Conservation (phyloP, 2,113 vertebrate species). For the Periophthalmodon schlosseri region DNA sequence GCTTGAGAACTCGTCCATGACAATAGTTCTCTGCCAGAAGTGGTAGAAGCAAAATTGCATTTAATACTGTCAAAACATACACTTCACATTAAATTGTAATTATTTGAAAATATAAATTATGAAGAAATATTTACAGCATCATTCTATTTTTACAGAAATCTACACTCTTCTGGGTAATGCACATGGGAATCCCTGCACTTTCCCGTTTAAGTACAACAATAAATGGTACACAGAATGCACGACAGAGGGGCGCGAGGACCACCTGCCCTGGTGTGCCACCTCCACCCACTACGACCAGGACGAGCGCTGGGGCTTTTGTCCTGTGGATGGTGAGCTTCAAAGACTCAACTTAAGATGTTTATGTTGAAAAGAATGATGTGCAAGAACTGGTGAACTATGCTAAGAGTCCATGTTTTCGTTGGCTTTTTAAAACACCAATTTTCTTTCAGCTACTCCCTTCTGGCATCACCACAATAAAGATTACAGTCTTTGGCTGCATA, state of each 20-base stretch:
- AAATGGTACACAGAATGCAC: slow-evolving; percentile 90
- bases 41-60: too few species aligned
- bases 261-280: slow-evolving; percentile 87
- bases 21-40: too few species aligned
- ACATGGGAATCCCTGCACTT: slow-evolving; percentile 84
- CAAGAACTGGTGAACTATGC: background rate
- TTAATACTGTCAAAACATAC: too few species aligned
- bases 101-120: background rate
- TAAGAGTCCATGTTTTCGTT: background rate
- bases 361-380: background rate
- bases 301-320: slow-evolving; percentile 92
- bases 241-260: slow-evolving; percentile 83
- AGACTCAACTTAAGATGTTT: background rate
- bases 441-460: slow-evolving; percentile 1
- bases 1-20: too few species aligned
- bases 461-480: background rate
- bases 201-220: slow-evolving; percentile 91
- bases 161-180: slow-evolving; percentile 89
- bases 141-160: slow-evolving; percentile 78
- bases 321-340: slow-evolving; percentile 79
- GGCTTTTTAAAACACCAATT: slow-evolving; percentile 3
- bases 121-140: too few species aligned
- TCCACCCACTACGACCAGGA: slow-evolving; percentile 85
- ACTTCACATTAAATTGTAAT: too few species aligned
- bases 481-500: background rate